phyloP scores from a whole-genome alignment of 1,140 invertebrate species.

The Drosophila takahashii region DNA sequence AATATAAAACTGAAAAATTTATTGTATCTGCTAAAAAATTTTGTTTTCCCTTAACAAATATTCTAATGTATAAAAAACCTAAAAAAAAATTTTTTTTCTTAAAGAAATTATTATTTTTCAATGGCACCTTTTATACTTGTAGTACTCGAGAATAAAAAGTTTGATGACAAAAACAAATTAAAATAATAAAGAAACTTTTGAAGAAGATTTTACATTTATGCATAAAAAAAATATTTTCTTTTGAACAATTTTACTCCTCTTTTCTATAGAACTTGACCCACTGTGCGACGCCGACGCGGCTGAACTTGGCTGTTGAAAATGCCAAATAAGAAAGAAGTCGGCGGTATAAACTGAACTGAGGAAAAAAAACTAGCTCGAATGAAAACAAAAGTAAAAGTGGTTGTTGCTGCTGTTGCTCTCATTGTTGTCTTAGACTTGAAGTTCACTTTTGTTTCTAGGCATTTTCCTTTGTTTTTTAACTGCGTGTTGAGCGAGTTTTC shows the following conservation, averaged over 20 bases:
- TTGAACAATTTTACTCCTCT: background rate
- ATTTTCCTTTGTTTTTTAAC: slow-evolving; percentile 62
- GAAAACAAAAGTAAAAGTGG: slow-evolving; percentile 78
- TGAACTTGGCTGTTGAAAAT: slow-evolving; percentile 77
- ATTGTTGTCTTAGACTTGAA: slow-evolving; percentile 44
- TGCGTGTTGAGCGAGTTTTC: slow-evolving; percentile 41
- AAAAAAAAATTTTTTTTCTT: too few relatives aligned
- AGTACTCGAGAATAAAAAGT: too few relatives aligned
- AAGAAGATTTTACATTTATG: too few relatives aligned
- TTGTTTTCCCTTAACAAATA: too few relatives aligned
- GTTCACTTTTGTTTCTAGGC: slow-evolving; percentile 60
- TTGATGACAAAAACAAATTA: too few relatives aligned
- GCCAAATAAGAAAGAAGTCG: slow-evolving; percentile 45
- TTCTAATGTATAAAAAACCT: too few relatives aligned
- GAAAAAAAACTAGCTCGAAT: slow-evolving; percentile 29
- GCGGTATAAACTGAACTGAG: background rate
- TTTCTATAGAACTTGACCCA: slow-evolving; percentile 14
- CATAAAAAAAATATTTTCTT: too few relatives aligned
- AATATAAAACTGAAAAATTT: too few relatives aligned
- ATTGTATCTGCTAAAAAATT: too few relatives aligned
- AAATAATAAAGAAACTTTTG: too few relatives aligned
- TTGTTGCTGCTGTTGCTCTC: slow-evolving; percentile 57
- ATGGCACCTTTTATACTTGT: too few relatives aligned
- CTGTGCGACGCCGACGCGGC: slow-evolving; percentile 54
- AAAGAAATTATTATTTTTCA: too few relatives aligned